These are phyloP conservation scores for Sardina pilchardus DNA, from an alignment of 2,113 vertebrate genomes.

Conservation along the genomic window DNA sequence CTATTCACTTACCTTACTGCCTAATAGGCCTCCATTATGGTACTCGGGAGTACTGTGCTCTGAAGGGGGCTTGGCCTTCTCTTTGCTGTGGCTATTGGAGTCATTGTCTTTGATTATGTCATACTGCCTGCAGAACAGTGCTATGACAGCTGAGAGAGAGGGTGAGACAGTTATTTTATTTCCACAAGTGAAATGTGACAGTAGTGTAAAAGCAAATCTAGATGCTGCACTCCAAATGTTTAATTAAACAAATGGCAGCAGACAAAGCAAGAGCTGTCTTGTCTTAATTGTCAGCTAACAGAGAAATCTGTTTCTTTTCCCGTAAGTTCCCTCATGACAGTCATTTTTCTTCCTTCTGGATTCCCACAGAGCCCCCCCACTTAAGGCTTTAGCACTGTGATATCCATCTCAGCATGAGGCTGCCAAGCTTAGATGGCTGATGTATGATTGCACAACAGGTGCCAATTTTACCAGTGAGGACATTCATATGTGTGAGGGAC, in stretches of 20 bases:
- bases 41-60: conserved; percentile 88
- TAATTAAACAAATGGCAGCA: neutral
- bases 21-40: conserved; percentile 77
- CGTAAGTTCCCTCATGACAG: neutral
- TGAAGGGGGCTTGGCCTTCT: conserved; percentile 86
- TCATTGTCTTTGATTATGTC: conserved; percentile 98
- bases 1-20: conserved; percentile 74
- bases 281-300: neutral
- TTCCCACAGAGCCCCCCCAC: neutral
- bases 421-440: neutral
- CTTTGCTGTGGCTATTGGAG: conserved; percentile 84
- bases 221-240: neutral
- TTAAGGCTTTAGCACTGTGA: neutral
- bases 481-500: neutral
- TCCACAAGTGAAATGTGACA: neutral
- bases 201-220: conserved; percentile 19
- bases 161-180: conserved; percentile 22
- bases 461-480: neutral
- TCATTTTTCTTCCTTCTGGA: neutral
- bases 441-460: neutral
- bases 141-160: conserved; percentile 83
- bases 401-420: neutral
- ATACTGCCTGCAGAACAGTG: conserved; percentile 94
- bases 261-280: neutral
- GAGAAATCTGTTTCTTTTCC: neutral